Evolutionary conservation across 2,888 invertebrate species (phyloP).

Genomic region (Odontocolon sp.): DNA sequence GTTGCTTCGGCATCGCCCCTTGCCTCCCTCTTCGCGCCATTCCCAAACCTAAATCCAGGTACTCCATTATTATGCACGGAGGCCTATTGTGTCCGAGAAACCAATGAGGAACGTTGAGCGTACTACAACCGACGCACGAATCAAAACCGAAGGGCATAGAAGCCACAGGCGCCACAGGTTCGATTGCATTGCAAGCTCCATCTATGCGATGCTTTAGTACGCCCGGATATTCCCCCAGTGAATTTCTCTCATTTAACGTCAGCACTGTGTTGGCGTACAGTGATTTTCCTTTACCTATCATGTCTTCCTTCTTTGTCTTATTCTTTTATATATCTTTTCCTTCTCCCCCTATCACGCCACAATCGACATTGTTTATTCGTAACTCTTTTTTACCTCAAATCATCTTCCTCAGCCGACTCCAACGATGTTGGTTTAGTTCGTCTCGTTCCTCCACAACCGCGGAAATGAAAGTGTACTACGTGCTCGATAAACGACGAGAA

Average conservation of each 20-base stretch:
- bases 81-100: constrained; percentile 74
- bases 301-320: background rate
- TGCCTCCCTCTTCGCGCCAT: constrained; percentile 69
- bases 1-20: constrained; percentile 34
- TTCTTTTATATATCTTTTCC: constrained; percentile 1
- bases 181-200: constrained; percentile 21
- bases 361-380: background rate
- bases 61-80: constrained; percentile 77
- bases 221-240: constrained; percentile 9
- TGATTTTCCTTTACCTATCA: too few species aligned
- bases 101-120: constrained; percentile 61
- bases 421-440: too few species aligned
- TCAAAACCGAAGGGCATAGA: too few species aligned
- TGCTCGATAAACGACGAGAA: constrained; percentile 57
- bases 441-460: constrained; percentile 8
- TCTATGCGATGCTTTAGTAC: constrained; percentile 20
- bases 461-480: constrained; percentile 25
- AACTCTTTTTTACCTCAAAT: constrained; percentile 5
- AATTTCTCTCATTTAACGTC: constrained; percentile 36
- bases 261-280: background rate
- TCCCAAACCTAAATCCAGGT: constrained; percentile 71
- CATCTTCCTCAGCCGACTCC: background rate
- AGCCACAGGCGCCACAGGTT: constrained; percentile 46
- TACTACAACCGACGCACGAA: constrained; percentile 13
- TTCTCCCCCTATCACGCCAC: background rate